Base-by-base conservation (phyloP, 2,888 invertebrate genomes). In the Synanthedon andrenaeformis region DNA sequence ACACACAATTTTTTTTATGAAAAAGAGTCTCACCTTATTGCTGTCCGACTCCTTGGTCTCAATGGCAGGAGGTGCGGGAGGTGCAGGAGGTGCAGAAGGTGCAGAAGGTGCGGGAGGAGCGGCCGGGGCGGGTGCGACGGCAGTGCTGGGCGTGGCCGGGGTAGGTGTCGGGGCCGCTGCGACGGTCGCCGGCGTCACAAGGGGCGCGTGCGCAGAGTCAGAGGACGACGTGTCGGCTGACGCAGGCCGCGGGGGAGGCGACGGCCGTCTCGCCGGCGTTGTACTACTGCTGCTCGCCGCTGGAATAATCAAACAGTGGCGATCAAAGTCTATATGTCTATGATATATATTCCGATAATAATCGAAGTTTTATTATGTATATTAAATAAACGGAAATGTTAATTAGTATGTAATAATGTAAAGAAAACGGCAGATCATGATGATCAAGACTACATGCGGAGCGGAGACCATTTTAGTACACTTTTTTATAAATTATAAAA, bases 181-280 rank as follows among this genome's bases (percentile, higher is more conserved):
- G 2, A 71, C 63, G 0, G 68, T 61, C 28, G 63, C 62, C 12
- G 80, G 68, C 14, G 77, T 67, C 52, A 72, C 76, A 12, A 81
- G 74, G 57, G 84, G 83, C 55, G 88, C 76, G 66, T 85, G 85
- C 61, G 86, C 79, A 2, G 85, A 81, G 77, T 86, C 84, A 57
- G 89, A 87, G 56, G 89, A 86, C 49, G 89, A 89, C 17, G 90
- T 89, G 71, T 90, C 90, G 42, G 88, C 88, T 49, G 89, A 90
- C 53, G 88, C 82, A 54, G 82, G 86, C 57, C 85, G 74, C 56
- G 84, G 80, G 59, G 82, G 88, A 48, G 81, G 89, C 56, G 80
- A 82, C n/a, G 78, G 62, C 2, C 77, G 72, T 0, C 81, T 79
- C 23, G 58, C 59, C 1, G 70, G 61, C 2, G 60, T 57, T 13